Conservation (phyloP, 2,888 invertebrate genomes). For the Prostheceraeus crozeri region DNA sequence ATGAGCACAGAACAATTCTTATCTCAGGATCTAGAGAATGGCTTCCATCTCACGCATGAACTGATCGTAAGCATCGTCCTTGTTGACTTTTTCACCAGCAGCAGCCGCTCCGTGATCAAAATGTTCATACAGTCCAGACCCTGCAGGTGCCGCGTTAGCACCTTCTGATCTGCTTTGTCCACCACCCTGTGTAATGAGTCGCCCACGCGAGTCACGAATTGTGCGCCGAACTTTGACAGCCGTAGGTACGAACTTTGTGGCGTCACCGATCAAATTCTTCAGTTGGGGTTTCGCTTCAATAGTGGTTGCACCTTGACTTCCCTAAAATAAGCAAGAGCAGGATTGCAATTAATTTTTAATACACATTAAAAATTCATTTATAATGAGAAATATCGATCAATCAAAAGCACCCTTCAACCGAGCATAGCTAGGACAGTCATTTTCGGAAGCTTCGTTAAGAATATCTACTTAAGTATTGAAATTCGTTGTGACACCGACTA, state of each 20-base stretch:
- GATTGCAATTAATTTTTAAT: too few relatives aligned
- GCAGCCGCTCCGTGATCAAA: background rate
- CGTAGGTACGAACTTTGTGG: slow-evolving; percentile 87
- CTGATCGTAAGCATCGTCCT: slow-evolving; percentile 94
- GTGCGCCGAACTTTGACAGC: slow-evolving; percentile 71
- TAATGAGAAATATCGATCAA: too few relatives aligned
- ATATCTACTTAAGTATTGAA: too few relatives aligned
- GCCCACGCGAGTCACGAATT: background rate
- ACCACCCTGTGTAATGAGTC: background rate
- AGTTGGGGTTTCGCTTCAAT: slow-evolving; percentile 95
- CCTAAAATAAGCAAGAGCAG: too few relatives aligned
- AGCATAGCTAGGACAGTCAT: slow-evolving; percentile 45
- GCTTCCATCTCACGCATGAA: slow-evolving; percentile 98
- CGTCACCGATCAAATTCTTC: slow-evolving; percentile 64
- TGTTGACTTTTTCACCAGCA: slow-evolving; percentile 62
- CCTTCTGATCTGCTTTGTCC: background rate
- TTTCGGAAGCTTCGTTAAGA: too few relatives aligned
- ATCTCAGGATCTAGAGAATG: slow-evolving; percentile 67
- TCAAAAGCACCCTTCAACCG: too few relatives aligned
- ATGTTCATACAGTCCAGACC: slow-evolving; percentile 6
- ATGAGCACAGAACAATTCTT: too few relatives aligned
- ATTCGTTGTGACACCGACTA: too few relatives aligned
- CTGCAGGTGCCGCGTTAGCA: background rate
- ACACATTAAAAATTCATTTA: too few relatives aligned
- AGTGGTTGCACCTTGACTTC: slow-evolving; percentile 64